Evolutionary conservation across 2,888 invertebrate genomes (phyloP).

Genomic region (Trimorus sp.): DNA sequence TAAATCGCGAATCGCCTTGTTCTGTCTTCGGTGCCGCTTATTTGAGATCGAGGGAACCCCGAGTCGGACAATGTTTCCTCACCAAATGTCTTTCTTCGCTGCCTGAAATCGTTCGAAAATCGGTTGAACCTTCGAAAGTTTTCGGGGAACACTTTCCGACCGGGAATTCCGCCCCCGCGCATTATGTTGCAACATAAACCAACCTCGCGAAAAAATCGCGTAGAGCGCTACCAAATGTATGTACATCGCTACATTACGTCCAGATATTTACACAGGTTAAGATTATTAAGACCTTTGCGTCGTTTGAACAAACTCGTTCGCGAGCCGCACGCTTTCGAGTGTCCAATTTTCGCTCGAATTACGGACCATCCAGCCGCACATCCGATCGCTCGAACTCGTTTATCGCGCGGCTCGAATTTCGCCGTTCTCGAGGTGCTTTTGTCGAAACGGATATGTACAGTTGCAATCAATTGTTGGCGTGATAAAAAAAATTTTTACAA

Average conservation of each 20-base stretch:
- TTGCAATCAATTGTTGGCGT: conserved; percentile 8
- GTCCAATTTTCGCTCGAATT: background rate
- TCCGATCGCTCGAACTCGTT: too few species aligned
- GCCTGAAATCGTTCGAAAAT: too few species aligned
- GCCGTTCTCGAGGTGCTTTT: too few species aligned
- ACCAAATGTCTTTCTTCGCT: too few species aligned
- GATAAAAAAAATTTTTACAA: background rate
- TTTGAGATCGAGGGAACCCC: too few species aligned
- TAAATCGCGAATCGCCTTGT: too few species aligned
- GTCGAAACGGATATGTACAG: conserved; percentile 11
- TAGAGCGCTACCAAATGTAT: conserved; percentile 20
- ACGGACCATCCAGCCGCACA: too few species aligned
- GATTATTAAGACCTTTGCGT: conserved; percentile 15
- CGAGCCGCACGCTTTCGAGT: background rate
- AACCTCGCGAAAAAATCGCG: background rate
- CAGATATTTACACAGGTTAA: conserved; percentile 29
- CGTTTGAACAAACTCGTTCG: background rate
- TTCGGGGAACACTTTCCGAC: too few species aligned
- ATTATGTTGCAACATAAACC: conserved; percentile 17
- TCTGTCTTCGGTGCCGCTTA: too few species aligned
- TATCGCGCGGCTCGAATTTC: too few species aligned
- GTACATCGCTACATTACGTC: conserved; percentile 30
- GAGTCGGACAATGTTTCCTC: too few species aligned
- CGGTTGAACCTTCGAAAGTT: too few species aligned
- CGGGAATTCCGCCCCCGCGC: background rate